Conservation (phyloP, 2,797 vertebrate genomes). For the Pterois miles region DNA sequence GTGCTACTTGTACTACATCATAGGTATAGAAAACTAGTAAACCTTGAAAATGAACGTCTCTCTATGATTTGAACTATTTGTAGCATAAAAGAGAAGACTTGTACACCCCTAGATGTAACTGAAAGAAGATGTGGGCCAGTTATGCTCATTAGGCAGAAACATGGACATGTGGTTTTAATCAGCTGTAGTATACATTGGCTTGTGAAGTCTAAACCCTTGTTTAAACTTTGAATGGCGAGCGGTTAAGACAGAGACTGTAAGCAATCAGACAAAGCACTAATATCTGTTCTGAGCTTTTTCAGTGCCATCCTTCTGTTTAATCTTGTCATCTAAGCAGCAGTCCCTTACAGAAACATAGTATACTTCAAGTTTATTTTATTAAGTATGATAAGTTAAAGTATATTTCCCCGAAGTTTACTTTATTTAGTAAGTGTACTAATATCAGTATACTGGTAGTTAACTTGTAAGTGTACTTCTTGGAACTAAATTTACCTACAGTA, state of each 20-base stretch:
- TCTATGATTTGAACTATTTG: background rate
- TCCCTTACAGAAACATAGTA: background rate
- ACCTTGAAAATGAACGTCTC: background rate
- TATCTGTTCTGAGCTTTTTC: background rate
- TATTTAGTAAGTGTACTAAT: too few relatives aligned
- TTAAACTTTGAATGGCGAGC: background rate
- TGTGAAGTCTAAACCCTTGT: background rate
- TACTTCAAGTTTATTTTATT: background rate
- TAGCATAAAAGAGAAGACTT: background rate
- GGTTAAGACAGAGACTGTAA: background rate
- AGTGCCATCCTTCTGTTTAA: background rate
- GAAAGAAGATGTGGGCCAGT: background rate
- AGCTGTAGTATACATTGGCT: background rate
- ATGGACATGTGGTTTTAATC: background rate
- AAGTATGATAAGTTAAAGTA: background rate
- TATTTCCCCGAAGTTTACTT: too few relatives aligned
- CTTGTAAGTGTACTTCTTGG: too few relatives aligned
- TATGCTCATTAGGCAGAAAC: background rate
- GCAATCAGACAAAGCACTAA: background rate
- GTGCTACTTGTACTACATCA: background rate
- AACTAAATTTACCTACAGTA: too few relatives aligned
- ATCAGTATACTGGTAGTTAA: too few relatives aligned
- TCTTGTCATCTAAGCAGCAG: background rate
- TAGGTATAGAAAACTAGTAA: background rate
- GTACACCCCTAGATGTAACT: background rate